Evolutionary conservation across 2,113 vertebrate species (phyloP).

Genomic region (Hemibagrus wyckioides): DNA sequence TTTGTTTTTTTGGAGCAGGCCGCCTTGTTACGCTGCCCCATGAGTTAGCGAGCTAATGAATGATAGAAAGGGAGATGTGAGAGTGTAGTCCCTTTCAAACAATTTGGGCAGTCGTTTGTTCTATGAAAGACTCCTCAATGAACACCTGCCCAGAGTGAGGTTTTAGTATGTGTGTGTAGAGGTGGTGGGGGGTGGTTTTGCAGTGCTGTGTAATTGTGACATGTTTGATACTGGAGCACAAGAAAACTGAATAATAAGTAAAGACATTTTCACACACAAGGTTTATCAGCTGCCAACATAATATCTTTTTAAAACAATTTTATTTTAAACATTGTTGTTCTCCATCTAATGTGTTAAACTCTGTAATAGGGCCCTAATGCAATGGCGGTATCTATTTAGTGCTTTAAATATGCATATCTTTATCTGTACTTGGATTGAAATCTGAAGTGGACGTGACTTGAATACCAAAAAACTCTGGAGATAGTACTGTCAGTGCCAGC

Average conservation of each 20-base stretch:
- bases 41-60: constrained; percentile 28
- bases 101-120: neutral
- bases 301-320: too few species aligned
- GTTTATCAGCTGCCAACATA: neutral
- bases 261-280: neutral
- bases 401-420: neutral
- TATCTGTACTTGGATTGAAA: neutral
- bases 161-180: neutral
- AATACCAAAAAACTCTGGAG: neutral
- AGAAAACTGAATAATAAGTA: neutral
- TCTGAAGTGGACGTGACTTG: neutral
- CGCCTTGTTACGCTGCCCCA: constrained; percentile 1
- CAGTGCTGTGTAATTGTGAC: neutral
- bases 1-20: constrained; percentile 40
- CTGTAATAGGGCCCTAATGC: neutral
- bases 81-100: neutral
- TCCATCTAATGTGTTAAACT: neutral
- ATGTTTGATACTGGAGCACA: neutral
- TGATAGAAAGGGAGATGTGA: constrained; percentile 14
- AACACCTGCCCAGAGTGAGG: neutral
- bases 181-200: neutral
- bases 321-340: neutral
- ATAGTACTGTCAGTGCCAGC: neutral
- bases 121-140: neutral
- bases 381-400: neutral